A percentile compares a stretch with the other conserved stretches of the same genome.
Conservation (phyloP, 2,797 vertebrate genomes). For the Cottoperca gobio region DNA sequence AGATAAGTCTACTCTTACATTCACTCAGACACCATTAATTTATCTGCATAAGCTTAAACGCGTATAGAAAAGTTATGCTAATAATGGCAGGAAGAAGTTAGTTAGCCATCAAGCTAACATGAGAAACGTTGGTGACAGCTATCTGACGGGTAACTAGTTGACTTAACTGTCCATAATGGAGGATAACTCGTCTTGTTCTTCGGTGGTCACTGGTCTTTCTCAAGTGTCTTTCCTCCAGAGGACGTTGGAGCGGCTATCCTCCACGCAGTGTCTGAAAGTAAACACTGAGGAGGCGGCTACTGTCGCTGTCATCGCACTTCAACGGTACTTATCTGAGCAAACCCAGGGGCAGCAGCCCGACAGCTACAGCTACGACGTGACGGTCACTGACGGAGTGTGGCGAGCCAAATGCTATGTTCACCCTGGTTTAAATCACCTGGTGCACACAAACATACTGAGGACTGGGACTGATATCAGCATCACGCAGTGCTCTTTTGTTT, state of each 20-base stretch:
- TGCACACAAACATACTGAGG: constrained; percentile 84
- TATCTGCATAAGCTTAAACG: background rate
- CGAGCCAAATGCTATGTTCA: constrained; percentile 84
- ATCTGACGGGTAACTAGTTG: background rate
- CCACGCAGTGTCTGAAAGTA: constrained; percentile 66
- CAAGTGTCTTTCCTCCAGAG: constrained; percentile 62
- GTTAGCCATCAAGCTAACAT: constrained; percentile 43
- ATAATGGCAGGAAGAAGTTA: background rate
- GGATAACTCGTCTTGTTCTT: constrained; percentile 47
- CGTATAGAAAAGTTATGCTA: background rate
- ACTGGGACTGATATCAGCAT: constrained; percentile 82
- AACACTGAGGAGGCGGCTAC: constrained; percentile 53
- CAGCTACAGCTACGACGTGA: constrained; percentile 89
- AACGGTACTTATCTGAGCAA: constrained; percentile 84
- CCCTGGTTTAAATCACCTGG: constrained; percentile 78
- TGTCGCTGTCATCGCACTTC: constrained; percentile 85
- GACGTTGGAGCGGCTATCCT: constrained; percentile 71
- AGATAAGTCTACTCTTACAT: background rate
- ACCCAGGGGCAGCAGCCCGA: constrained; percentile 21
- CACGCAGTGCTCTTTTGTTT: constrained; percentile 83
- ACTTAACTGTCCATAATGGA: constrained; percentile 50
- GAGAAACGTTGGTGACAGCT: background rate
- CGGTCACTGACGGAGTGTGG: constrained; percentile 84
- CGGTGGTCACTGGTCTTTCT: background rate
- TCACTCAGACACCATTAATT: background rate